Conservation (phyloP, 2,797 vertebrate genomes). For the Lacerta bilineata region DNA sequence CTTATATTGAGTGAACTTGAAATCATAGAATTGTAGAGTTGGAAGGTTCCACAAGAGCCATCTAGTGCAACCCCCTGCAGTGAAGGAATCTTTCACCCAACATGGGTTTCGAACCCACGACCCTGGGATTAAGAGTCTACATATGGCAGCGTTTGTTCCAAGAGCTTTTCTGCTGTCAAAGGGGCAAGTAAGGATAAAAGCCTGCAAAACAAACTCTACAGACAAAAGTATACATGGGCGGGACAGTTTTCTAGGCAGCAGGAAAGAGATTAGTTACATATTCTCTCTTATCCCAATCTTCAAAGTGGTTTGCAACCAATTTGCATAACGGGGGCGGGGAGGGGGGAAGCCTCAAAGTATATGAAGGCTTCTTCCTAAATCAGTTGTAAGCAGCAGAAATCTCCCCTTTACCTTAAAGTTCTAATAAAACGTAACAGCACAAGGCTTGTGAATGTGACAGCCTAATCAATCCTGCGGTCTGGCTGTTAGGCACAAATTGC, state of each 20-base stretch:
- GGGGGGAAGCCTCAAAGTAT: background rate
- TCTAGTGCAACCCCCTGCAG: too few relatives aligned
- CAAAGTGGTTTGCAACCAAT: background rate
- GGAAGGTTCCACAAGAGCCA: too few relatives aligned
- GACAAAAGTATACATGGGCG: background rate
- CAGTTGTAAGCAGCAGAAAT: background rate
- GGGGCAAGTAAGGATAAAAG: background rate
- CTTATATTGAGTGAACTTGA: conserved; percentile 13
- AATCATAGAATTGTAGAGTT: too few relatives aligned
- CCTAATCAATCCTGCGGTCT: background rate
- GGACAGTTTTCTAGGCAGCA: background rate
- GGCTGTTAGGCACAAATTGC: background rate
- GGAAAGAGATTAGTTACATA: background rate
- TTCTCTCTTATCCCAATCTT: background rate
- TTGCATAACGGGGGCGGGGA: background rate
- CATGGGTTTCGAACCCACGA: too few relatives aligned
- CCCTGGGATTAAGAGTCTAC: background rate
- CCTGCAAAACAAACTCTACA: background rate
- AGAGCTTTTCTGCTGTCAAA: conserved; percentile 7
- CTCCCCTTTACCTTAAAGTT: background rate
- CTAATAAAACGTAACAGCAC: background rate
- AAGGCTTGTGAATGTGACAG: background rate
- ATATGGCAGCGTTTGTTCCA: background rate
- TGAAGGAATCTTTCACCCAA: too few relatives aligned
- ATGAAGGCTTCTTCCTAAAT: background rate